Percentiles rank a stretch among this genome's conserved stretches.
Evolutionary conservation across 2,888 invertebrate genomes (phyloP).

Genomic region (Microctonus hyperodae): DNA sequence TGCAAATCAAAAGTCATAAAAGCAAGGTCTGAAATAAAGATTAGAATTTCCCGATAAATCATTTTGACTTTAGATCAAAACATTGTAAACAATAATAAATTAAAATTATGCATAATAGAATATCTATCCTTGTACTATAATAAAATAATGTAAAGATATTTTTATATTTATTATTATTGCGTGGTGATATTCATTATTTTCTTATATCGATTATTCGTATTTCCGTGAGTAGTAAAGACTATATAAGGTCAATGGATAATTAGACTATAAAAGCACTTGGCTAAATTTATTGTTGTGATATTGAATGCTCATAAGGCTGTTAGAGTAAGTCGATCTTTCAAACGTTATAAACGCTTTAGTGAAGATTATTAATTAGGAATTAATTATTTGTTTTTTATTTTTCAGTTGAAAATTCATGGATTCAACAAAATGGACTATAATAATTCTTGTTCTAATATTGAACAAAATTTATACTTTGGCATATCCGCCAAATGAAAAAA

Average conservation of each 20-base stretch:
- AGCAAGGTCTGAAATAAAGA: not conserved
- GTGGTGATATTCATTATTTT: too few species aligned
- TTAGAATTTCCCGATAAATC: not conserved
- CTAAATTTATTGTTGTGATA: constrained; percentile 12
- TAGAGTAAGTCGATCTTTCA: not conserved
- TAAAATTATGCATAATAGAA: not conserved
- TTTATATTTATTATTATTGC: too few species aligned
- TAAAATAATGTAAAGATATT: not conserved
- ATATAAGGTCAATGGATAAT: not conserved
- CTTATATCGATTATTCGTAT: not conserved
- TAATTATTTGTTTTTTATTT: not conserved
- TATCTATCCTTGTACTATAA: too few species aligned
- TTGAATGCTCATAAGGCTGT: not conserved
- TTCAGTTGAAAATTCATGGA: not conserved
- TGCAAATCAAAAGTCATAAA: too few species aligned
- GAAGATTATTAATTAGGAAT: not conserved
- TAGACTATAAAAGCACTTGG: constrained; percentile 19
- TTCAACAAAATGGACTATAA: not conserved
- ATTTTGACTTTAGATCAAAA: not conserved
- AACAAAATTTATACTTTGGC: not conserved
- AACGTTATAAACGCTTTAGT: not conserved
- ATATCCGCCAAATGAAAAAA: not conserved
- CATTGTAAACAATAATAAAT: not conserved
- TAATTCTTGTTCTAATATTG: not conserved
- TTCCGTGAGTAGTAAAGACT: constrained; percentile 7